A percentile compares a stretch with the other conserved stretches of the same genome.
phyloP scores from a whole-genome alignment of 2,888 invertebrate species.

The Phorcus lineatus region DNA sequence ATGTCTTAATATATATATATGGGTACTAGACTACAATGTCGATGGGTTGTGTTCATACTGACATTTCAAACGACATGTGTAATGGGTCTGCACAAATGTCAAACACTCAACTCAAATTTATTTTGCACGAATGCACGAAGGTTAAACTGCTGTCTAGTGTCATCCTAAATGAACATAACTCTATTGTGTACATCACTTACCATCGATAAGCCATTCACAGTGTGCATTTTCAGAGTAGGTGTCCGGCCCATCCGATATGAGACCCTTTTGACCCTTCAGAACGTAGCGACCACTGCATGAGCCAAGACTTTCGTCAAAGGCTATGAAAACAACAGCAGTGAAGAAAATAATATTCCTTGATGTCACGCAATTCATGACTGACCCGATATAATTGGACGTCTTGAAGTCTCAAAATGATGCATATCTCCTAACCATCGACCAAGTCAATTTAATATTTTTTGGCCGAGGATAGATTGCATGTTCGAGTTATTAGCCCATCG shows the following conservation, averaged over 20 bases:
- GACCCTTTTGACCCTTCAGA: slow-evolving; percentile 80
- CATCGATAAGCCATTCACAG: slow-evolving; percentile 97
- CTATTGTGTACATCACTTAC: slow-evolving; percentile 74
- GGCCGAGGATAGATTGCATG: slow-evolving; percentile 4
- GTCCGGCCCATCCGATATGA: slow-evolving; percentile 91
- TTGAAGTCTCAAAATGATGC: neutral
- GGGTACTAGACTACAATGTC: no score
- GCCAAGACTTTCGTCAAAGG: neutral
- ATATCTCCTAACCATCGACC: slow-evolving; percentile 19
- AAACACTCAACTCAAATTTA: neutral
- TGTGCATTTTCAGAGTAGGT: slow-evolving; percentile 94
- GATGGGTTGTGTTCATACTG: no score
- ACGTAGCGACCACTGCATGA: slow-evolving; percentile 56
- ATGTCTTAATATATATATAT: no score
- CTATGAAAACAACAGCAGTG: neutral
- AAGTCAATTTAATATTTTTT: slow-evolving; percentile 18
- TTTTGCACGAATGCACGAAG: neutral
- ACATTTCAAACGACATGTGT: no score
- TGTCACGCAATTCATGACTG: slow-evolving; percentile 9
- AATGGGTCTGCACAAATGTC: neutral
- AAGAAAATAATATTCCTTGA: slow-evolving; percentile 8
- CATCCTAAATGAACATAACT: neutral
- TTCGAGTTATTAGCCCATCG: slow-evolving; percentile 8
- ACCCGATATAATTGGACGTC: neutral
- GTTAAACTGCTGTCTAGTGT: no score